Base-by-base conservation (phyloP, 2,888 invertebrate species). In the Rhingia campestris region DNA sequence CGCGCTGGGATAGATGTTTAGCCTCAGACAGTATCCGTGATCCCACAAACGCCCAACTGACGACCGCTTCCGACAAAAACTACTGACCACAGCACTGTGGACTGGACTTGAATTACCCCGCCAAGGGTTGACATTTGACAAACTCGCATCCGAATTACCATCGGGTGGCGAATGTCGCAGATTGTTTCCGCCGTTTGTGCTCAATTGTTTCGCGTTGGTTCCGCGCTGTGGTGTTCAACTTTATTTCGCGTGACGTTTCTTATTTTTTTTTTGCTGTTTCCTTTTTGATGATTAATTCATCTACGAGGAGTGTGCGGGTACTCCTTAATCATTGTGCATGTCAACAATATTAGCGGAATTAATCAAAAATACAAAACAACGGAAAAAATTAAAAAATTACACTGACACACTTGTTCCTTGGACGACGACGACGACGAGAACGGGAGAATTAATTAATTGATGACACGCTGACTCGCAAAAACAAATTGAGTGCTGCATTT, bases 401-500 rank as follows among this genome's bases (percentile, higher is more conserved):
- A 81, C 53, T 86, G 76, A 80, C 75, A 80, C 70, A 80, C 80
- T 84, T 84, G 74, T 66, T 75, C 54, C 39, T 64, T 58, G 56
- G 58, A 59, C 69, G 53, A 69, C 53, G 22, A 22, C 22, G 22
- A 22, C 22, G 22, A 22, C 9, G 63, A 35, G n/a, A 2, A 22
- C 22, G 22, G 22, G 45, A 47, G 74, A 64, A 74, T 74, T 82
- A 64, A 74, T 74, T 82, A 79, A 74, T 80, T 80, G 61, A 84
- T 70, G 80, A 80, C 66, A 80, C 74, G 43, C 66, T 54, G 74
- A 59, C 54, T 63, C 59, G 41, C 59, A 47, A 49, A 80, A 80
- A 84, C 80, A 80, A 84, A 84, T 84, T 84, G 74, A 74, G 75
- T 84, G 80, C 74, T 75, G 74, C 74, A 70, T 84, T 80, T 80